Percentiles rank a stretch among this genome's conserved stretches.
phyloP scores from a whole-genome alignment of 2,888 invertebrate species.

The Oscheius sp. region DNA sequence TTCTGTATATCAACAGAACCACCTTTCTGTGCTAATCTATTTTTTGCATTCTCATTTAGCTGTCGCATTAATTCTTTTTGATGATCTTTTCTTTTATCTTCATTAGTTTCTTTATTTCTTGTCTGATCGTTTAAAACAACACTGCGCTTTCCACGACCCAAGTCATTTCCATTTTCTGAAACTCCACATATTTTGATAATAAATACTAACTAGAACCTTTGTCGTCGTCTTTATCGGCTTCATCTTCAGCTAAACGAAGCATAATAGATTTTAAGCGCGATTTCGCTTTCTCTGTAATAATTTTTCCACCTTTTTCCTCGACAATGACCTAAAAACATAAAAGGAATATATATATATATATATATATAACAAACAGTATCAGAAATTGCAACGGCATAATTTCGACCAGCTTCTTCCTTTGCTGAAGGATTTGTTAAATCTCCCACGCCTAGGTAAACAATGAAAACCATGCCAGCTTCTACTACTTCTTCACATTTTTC shows the following conservation, averaged over 20 bases:
- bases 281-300: constrained; percentile 82
- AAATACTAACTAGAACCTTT: constrained; percentile 24
- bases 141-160: constrained; percentile 67
- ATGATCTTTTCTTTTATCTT: constrained; percentile 95
- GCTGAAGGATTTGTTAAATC: constrained; percentile 85
- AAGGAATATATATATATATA: not conserved
- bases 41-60: constrained; percentile 90
- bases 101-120: constrained; percentile 84
- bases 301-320: constrained; percentile 56
- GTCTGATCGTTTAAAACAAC: constrained; percentile 68
- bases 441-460: constrained; percentile 89
- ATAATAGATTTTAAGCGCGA: constrained; percentile 55
- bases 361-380: constrained; percentile 85
- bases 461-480: constrained; percentile 86
- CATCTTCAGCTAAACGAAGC: constrained; percentile 52
- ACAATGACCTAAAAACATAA: constrained; percentile 37
- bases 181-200: no score
- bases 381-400: constrained; percentile 91
- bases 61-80: constrained; percentile 90
- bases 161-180: constrained; percentile 77
- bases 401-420: constrained; percentile 82
- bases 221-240: constrained; percentile 34
- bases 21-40: constrained; percentile 85
- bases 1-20: constrained; percentile 50
- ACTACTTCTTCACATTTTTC: constrained; percentile 82